Evolutionary conservation across 2,888 invertebrate genomes (phyloP), one percentile per base, ranked within the genome.

Genomic region (Mimachlamys varia): DNA sequence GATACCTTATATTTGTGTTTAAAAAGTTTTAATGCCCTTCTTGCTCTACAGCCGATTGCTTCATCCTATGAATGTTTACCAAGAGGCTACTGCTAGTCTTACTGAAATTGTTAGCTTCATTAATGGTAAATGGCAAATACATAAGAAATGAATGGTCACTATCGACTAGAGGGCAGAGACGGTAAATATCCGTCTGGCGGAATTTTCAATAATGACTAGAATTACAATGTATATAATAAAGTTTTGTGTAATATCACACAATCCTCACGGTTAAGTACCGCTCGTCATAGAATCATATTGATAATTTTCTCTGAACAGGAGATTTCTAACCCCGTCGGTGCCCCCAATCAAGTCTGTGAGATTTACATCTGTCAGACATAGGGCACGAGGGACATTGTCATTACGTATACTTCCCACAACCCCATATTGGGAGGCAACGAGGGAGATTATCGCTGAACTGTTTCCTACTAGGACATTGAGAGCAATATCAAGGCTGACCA

Each of bases 201-300:
- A 76, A 76, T 76, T 27, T 27, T 76, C 76, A 76, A 33, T 76
- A 76, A 76, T 76, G 76, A 76, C 27, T 12, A 33, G 33, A 27
- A 76, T 76, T 33, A 76, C 76, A 76, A 76, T 76, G 27, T 76
- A 33, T 76, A 33, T 76, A 76, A 76, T 76, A 76, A 7, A 76
- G 33, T 76, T 76, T 76, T 27, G 76, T 27, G 33, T 76, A 76
- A 76, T 76, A 76, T 76, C 33, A 10, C 76, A 76, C 27, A 76
- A 76, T 33, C 4, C 27, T 76, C 76, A 76, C 76, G 76, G 33
- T 76, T 76, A 76, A 76, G 76, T 76, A 76, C 76, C 33, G 4
- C 76, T 12, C 76, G 33, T 76, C 76, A 76, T 33, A 33, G 10
- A 76, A 76, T 76, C 76, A 27, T 76, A 33, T 15, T 13, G 0